Evolutionary conservation across 1,140 invertebrate genomes (phyloP), one percentile per base, ranked within the genome.

Genomic region (Subanguina moxae): DNA sequence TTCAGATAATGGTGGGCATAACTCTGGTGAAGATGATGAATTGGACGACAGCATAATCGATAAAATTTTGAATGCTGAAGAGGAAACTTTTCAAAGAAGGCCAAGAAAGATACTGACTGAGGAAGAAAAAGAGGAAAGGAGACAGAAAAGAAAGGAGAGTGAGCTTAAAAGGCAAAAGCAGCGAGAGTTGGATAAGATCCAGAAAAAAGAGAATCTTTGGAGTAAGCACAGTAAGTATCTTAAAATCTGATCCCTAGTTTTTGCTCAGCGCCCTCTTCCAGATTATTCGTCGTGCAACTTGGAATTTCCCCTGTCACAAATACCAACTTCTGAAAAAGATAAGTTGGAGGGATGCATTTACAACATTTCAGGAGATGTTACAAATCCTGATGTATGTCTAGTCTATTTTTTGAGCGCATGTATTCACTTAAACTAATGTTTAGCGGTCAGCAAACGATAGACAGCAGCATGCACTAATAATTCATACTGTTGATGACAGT

Each of bases 401-500:
- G 23, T 5, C 8, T 52, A 52, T 7, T 7, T 19, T 52, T 25
- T 7, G 17, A 52, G 48, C n/a, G 17, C 23, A 3, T 52, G n/a
- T 52, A 7, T 52, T 52, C 3, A 21, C 1, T 52, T 52, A 3
- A 7, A 52, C 3, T 7, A 52, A 3, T 52, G 3, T 21, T 7
- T 52, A 71, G n/a, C 45, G 68, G 9, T 67, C 48, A 13, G n/a
- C 30, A 30, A 43, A 11, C 1, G 68, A 70, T 23, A 11, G 23
- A 17, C 23, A 46, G 23, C n/a, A 19, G 15, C 25, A 70, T 15
- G 68, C 68, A 1, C 23, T 70, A 27, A 43, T 70, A 7, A n/a
- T 70, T n/a, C 70, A 70, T 28, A 19, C 67, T 25, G 66, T 70
- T 23, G 68, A 70, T 45, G 62, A 67, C 27, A 32, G 65, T 17